Conservation (phyloP, 2,797 vertebrate genomes). For the Girardinus metallicus region DNA sequence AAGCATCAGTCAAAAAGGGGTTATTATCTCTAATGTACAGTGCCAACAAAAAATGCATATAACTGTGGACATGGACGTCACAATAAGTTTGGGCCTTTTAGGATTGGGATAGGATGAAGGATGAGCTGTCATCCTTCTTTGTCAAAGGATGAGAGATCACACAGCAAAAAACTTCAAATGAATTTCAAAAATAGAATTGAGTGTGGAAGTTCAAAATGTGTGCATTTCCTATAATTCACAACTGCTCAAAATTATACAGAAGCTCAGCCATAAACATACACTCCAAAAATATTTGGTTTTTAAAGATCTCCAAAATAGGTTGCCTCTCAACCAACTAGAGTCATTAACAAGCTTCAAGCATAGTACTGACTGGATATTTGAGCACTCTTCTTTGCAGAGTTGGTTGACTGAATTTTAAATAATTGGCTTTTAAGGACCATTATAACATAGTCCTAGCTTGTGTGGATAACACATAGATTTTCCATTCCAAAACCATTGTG, state of each 20-base stretch:
- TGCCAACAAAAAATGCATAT: not conserved
- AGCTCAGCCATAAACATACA: not conserved
- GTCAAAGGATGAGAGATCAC: not conserved
- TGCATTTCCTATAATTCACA: not conserved
- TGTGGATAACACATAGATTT: not conserved
- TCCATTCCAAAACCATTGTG: not conserved
- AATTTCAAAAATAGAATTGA: not conserved
- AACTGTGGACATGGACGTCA: not conserved
- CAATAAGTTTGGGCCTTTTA: not conserved
- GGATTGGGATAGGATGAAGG: not conserved
- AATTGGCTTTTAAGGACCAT: not conserved
- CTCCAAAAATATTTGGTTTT: not conserved
- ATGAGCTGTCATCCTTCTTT: not conserved
- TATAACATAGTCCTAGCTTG: not conserved
- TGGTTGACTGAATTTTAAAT: not conserved
- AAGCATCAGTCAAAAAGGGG: slow-evolving; percentile 66
- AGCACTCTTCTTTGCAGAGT: not conserved
- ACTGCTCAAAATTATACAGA: not conserved
- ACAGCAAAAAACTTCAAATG: not conserved
- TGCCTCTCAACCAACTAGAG: not conserved
- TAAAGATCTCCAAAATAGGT: not conserved
- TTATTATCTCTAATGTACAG: slow-evolving; percentile 70
- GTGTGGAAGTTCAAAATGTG: not conserved
- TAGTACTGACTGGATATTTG: not conserved
- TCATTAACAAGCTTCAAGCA: not conserved